Conservation (phyloP, 1,140 invertebrate species). For the Aporrectodea caliginosa region DNA sequence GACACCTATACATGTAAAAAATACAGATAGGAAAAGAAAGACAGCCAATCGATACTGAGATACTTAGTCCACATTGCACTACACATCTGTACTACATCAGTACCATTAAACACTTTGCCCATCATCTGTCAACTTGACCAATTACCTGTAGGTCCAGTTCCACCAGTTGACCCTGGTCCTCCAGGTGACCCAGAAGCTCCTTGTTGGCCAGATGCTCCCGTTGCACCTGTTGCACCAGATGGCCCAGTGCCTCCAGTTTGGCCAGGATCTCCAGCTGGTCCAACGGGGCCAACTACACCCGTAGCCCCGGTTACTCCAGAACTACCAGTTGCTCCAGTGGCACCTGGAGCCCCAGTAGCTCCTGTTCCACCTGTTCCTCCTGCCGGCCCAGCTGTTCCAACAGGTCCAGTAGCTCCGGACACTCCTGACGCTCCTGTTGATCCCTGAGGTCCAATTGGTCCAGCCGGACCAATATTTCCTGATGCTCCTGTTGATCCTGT, state of each 20-base stretch:
- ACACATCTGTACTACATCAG: too few relatives aligned
- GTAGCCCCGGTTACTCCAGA: background rate
- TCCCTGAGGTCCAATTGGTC: background rate
- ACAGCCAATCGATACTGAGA: too few relatives aligned
- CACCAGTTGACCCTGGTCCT: background rate
- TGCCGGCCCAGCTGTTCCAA: background rate
- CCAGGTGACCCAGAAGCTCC: background rate
- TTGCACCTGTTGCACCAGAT: constrained; percentile 9
- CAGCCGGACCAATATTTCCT: background rate
- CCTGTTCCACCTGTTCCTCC: background rate
- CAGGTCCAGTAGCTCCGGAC: background rate
- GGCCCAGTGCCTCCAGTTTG: background rate
- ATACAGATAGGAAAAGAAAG: too few relatives aligned
- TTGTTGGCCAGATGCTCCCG: background rate
- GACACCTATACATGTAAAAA: too few relatives aligned
- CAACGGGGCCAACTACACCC: background rate
- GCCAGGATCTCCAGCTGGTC: background rate
- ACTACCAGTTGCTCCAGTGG: background rate
- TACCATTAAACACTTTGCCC: too few relatives aligned
- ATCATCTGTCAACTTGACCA: too few relatives aligned
- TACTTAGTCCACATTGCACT: too few relatives aligned
- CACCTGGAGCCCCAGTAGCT: constrained; percentile 4
- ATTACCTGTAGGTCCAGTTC: background rate
- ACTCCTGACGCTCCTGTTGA: background rate
- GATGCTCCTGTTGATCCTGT: background rate